Evolutionary conservation across 1,140 invertebrate species (phyloP), one percentile per base, ranked within the genome.

Genomic region (Liolophura sinensis): DNA sequence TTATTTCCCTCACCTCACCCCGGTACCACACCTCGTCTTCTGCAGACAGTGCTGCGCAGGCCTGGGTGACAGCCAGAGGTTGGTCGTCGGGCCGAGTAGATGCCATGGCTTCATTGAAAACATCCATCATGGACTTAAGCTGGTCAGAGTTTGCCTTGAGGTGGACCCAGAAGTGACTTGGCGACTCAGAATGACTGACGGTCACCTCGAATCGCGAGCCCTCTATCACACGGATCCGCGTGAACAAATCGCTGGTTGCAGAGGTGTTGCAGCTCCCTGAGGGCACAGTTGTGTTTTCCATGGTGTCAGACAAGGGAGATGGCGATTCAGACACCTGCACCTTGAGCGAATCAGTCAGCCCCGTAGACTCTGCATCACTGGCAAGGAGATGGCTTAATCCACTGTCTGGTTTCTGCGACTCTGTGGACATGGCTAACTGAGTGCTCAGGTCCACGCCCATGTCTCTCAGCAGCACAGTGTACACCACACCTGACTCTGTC

Each of bases 1-100:
- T 67, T 22, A 71, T 57, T 25, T 71, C 67, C n/a, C 66, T 60
- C 49, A 76, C 50, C 49, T 71, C 74, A 52, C 67, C 69, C 46
- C 73, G 56, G 46, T 60, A 65, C 64, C 74, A 76, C 12, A 57
- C 47, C 1, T 69, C 61, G 16, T 65, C 67, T 47, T 72, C 69
- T 4, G 67, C 67, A 22, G 74, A 70, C 6, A 69, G 60, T 68
- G 54, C 22, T 61, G 3, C 0, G 72, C 61, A 27, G 24, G 25
- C n/a, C 20, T 14, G 9, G 72, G 69, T 40, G 73, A 64, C 4
- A 60, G 54, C 50, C 48, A 60, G 24, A 74, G n/a, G 14, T 70
- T 14, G 14, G 58, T 54, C 31, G 31, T 31, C 49, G 58, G 18
- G 59, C n/a, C 0, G 68, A 63, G 25, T 56, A n/a, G 46, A 69